Evolutionary conservation across 2,797 vertebrate genomes (phyloP).

Genomic region (Momotus momota): DNA sequence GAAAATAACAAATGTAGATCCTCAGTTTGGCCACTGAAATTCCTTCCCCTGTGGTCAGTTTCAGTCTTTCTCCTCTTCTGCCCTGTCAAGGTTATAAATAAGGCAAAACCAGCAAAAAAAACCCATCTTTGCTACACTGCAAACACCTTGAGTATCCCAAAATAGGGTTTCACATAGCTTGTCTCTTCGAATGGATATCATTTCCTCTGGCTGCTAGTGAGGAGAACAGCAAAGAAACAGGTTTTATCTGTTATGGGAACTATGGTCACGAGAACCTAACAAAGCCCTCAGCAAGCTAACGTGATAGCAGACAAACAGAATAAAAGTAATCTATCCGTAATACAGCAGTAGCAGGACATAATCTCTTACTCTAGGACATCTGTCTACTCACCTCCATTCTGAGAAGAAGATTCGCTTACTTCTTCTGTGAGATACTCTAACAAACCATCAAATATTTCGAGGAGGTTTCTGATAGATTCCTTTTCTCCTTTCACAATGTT

Average conservation of each 20-base stretch:
- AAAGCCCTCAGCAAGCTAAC: neutral
- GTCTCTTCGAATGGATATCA: neutral
- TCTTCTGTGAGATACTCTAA: slow-evolving; percentile 94
- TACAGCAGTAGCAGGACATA: neutral
- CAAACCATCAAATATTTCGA: slow-evolving; percentile 97
- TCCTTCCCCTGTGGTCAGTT: neutral
- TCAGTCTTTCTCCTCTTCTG: neutral
- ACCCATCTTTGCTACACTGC: neutral
- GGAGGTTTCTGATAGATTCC: slow-evolving; percentile 91
- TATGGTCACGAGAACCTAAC: neutral
- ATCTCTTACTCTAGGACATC: neutral
- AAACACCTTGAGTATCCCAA: neutral
- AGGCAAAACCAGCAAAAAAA: neutral
- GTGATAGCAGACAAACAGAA: neutral
- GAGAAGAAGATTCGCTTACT: slow-evolving; percentile 83
- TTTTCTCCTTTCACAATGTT: slow-evolving; percentile 90
- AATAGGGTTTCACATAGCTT: neutral
- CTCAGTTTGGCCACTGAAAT: neutral
- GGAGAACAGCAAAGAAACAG: neutral
- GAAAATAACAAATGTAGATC: neutral
- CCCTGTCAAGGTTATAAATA: neutral
- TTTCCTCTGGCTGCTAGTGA: neutral
- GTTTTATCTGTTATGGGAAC: neutral
- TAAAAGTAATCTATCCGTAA: neutral
- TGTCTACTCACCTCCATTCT: slow-evolving; percentile 80